Evolutionary conservation across 1,140 invertebrate genomes (phyloP), one percentile per base, ranked within the genome.

Genomic region (Camponotus floridanus): DNA sequence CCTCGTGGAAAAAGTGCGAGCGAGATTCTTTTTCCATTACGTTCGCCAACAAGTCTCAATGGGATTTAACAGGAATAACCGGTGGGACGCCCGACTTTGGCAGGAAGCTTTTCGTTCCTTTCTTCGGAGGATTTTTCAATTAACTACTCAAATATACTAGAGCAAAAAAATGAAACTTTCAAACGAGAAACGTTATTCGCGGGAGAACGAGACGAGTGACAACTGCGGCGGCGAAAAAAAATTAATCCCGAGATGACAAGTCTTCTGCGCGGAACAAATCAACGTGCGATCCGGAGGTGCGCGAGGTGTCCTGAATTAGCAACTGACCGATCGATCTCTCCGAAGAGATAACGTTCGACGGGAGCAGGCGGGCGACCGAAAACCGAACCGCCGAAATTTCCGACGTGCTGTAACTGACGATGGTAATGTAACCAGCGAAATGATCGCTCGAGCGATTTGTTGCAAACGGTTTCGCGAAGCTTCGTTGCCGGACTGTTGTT

Each of bases 401-500:
- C 31, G 70, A 78, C 74, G n/a, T 55, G 21, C 36, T 83, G 79
- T 48, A 83, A 83, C 79, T 48, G 68, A 83, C 57, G 55, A 83
- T n/a, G 64, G 68, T 51, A n/a, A 59, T 61, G 15, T 81, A 81
- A 79, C 64, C 57, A 21, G 39, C 68, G 57, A 62, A 74, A 83
- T 74, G 42, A 83, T 33, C 65, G 51, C 83, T 57, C 87, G 76
- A 83, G 55, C 45, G 79, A 80, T 45, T 70, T 61, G 65, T n/a
- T 57, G 59, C 33, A 78, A 74, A 64, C 8, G 33, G 48, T 61
- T 86, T 62, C 55, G 51, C 74, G 65, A 64, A 86, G 71, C 84
- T 51, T 51, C 48, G 71, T 76, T 79, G 88, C 55, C 85, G 87
- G 88, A 92, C 91, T 92, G 91, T 92, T 92, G 91, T 92, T 92